Base-by-base conservation (phyloP, 2,888 invertebrate genomes). In the Cheilosia urbana region DNA sequence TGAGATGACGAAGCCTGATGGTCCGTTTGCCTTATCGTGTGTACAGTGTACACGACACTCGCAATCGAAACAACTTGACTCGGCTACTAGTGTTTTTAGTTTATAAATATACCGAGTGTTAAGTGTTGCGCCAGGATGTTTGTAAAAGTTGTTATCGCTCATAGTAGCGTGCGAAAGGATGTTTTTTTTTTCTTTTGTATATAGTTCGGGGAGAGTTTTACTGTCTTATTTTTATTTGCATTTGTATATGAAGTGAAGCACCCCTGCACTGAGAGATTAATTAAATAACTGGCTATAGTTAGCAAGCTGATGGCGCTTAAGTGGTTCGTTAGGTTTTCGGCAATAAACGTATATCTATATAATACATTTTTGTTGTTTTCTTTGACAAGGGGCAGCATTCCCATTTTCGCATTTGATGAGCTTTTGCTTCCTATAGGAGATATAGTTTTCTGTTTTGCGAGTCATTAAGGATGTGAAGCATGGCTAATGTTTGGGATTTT, bases 221-320 rank as follows among this genome's bases (percentile, higher is more conserved):
- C 37, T 37, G 37, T 37, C 37, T 37, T 3, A 37, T 37, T 37
- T 37, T 4, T 37, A 30, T 63, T 51, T 73, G 17, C 45, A 40
- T 65, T 51, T 73, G 17, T 60, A 47, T 65, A n/a, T 24, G 55
- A 60, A 62, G 21, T 66, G n/a, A n/a, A n/a, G n/a, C 27, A 37
- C 19, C 24, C 24, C 30, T 27, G 27, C 63, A 57, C 55, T 72
- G 57, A 19, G 55, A 19, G 55, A 51, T 58, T 77, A 72, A 76
- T 77, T 82, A 71, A 82, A 76, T 82, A 66, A 77, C 65, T 60
- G 66, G 45, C 76, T 81, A 13, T 47, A 82, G 72, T 80, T 69
- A 76, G 71, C 30, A 69, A 62, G 55, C 49, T 75, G 55, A 75
- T 75, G 58, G 68, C 30, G 30, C 60, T 77, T 66, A 72, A 82